Percentiles rank a stretch among this genome's conserved stretches.
These are phyloP conservation scores for Lottia scabra DNA, from an alignment of 2,888 invertebrate genomes.

Conservation along the genomic window DNA sequence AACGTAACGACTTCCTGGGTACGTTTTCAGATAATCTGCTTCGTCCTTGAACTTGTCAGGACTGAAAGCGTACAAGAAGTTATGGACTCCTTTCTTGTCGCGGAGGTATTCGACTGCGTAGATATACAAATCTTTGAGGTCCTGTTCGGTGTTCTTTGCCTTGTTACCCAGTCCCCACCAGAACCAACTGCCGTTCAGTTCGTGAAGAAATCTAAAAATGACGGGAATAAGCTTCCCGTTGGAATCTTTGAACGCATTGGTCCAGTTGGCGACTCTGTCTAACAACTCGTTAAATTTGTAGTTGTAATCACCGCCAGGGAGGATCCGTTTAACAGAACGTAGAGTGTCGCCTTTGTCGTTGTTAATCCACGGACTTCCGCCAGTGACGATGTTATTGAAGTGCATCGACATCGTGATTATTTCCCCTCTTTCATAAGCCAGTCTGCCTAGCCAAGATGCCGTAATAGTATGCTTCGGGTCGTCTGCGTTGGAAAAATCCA, in stretches of 20 bases:
- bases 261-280: constrained; percentile 24
- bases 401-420: constrained; percentile 29
- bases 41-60: constrained; percentile 23
- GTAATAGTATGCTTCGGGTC: constrained; percentile 11
- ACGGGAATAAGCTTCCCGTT: constrained; percentile 28
- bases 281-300: constrained; percentile 19
- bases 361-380: constrained; percentile 20
- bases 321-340: constrained; percentile 22
- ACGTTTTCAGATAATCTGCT: constrained; percentile 27
- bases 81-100: constrained; percentile 31
- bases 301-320: constrained; percentile 27
- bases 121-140: constrained; percentile 29
- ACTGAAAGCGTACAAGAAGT: constrained; percentile 34
- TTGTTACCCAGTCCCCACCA: constrained; percentile 34
- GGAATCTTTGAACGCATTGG: constrained; percentile 23
- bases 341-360: constrained; percentile 20
- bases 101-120: constrained; percentile 30
- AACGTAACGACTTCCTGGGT: constrained; percentile 33
- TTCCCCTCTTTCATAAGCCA: constrained; percentile 25
- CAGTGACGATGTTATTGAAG: constrained; percentile 28
- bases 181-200: constrained; percentile 39
- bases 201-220: constrained; percentile 35
- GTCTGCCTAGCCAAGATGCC: constrained; percentile 18
- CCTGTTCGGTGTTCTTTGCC: constrained; percentile 24
- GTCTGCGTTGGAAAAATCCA: constrained; percentile 21